A percentile compares a stretch with the other conserved stretches of the same genome.
These are phyloP conservation scores for Halictus quadricinctus DNA, from an alignment of 2,888 invertebrate genomes.

Conservation along the genomic window DNA sequence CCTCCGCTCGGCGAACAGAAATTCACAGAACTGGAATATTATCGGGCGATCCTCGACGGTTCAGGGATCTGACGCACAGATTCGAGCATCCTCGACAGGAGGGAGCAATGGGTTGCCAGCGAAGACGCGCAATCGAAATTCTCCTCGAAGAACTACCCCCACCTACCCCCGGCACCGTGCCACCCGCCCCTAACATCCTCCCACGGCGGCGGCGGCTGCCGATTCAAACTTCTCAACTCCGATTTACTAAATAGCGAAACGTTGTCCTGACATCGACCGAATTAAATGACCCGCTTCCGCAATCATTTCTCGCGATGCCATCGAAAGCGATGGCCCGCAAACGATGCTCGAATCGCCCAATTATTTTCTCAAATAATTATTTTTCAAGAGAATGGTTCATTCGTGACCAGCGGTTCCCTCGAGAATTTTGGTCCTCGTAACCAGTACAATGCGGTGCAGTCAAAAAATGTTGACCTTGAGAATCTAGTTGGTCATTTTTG, in stretches of 20 bases:
- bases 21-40: conserved; percentile 33
- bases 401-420: no score
- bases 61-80: conserved; percentile 12
- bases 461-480: no score
- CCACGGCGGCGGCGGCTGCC: conserved; percentile 30
- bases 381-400: no score
- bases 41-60: conserved; percentile 13
- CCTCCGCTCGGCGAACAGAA: not conserved
- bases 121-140: conserved; percentile 53
- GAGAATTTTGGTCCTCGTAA: no score
- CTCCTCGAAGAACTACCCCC: conserved; percentile 49
- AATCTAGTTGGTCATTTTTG: no score
- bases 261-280: conserved; percentile 45
- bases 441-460: no score
- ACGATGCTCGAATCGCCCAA: not conserved
- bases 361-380: not conserved
- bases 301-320: conserved; percentile 18
- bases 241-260: conserved; percentile 56
- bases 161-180: not conserved
- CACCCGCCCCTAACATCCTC: not conserved
- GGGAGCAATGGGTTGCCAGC: conserved; percentile 46
- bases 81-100: conserved; percentile 24
- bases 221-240: conserved; percentile 64
- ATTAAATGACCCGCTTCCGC: conserved; percentile 34
- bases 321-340: conserved; percentile 28